These are phyloP conservation scores for Pseudolaguvia tuberculata DNA, from an alignment of 2,113 vertebrate genomes.

Conservation along the genomic window DNA sequence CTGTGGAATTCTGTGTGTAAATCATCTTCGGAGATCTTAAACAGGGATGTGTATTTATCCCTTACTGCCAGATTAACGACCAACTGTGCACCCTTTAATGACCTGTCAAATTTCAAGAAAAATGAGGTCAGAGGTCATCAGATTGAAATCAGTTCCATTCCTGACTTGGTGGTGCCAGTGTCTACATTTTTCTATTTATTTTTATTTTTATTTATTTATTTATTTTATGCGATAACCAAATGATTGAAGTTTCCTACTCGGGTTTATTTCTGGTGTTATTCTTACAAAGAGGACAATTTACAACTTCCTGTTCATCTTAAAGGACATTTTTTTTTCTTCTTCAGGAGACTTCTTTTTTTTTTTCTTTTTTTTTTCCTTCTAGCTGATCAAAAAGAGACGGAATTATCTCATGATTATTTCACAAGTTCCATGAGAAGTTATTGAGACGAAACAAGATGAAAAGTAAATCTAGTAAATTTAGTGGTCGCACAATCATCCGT, in stretches of 20 bases:
- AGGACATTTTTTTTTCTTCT: conserved; percentile 1
- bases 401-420: not conserved
- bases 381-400: not conserved
- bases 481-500: conserved; percentile 40
- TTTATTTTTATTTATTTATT: conserved; percentile 46
- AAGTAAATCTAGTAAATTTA: conserved; percentile 23
- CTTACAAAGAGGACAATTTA: conserved; percentile 9
- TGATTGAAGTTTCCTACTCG: conserved; percentile 14
- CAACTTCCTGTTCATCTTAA: conserved; percentile 13
- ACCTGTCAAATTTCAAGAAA: conserved; percentile 66
- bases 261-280: conserved; percentile 39
- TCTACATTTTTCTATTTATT: conserved; percentile 53
- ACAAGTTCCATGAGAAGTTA: not conserved
- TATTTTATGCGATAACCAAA: conserved; percentile 33
- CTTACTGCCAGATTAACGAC: conserved; percentile 63
- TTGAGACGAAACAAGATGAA: conserved; percentile 9
- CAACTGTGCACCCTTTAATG: conserved; percentile 60
- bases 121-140: conserved; percentile 65
- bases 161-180: conserved; percentile 53
- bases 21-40: conserved; percentile 42
- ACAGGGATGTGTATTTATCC: conserved; percentile 59
- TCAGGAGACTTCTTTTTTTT: too few relatives aligned
- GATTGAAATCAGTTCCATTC: conserved; percentile 62
- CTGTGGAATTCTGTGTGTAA: conserved; percentile 31
- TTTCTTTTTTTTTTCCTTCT: too few relatives aligned